Evolutionary conservation across 2,113 vertebrate genomes (phyloP), one percentile per base, ranked within the genome.

Genomic region (Macroglossus sobrinus): DNA sequence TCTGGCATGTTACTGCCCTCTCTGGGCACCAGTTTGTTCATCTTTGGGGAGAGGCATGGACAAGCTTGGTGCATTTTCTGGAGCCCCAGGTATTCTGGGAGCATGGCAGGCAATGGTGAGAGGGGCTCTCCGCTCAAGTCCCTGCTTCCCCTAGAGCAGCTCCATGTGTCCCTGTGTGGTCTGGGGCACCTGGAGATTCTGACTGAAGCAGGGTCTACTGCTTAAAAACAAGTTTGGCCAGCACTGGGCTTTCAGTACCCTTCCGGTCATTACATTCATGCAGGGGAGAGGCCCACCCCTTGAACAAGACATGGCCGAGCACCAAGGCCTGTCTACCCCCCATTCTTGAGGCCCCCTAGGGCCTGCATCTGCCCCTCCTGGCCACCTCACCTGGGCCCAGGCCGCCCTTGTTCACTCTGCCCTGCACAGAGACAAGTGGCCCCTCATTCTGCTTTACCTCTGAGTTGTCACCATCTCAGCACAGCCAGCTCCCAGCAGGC

Each of bases 211-310:
- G 0, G 24, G 1, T 47, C 24, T 78, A 16, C 82, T 88, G 50
- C 86, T 69, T 66, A 26, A 76, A 84, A 89, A 66, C 47, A 55
- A 95, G 75, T 86, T 76, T 84, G 35, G 13, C 24, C 61, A n/a
- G 21, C 43, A 19, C 57, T 59, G 57, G 87, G 22, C 66, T 78
- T 84, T 66, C 12, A 19, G 59, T 40, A 35, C 55, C 26, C 76
- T 35, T 82, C 63, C 1, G 61, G 66, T 45, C 28, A n/a, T 78
- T 45, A 26, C 3, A 11, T 28, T 85, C 76, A 0, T 30, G n/a
- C 30, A 1, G 30, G 38, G 0, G 38, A 4, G 74, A 81, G 30
- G 38, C 50, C 35, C 13, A 7, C 16, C 15, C 13, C 66, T 35
- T 10, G 4, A 15, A 0, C 33, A 59, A 71, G 55, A 61, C 28